A percentile compares a stretch with the other conserved stretches of the same genome.
Conservation (phyloP, 2,888 invertebrate species). For the Drosophila infuscata region DNA sequence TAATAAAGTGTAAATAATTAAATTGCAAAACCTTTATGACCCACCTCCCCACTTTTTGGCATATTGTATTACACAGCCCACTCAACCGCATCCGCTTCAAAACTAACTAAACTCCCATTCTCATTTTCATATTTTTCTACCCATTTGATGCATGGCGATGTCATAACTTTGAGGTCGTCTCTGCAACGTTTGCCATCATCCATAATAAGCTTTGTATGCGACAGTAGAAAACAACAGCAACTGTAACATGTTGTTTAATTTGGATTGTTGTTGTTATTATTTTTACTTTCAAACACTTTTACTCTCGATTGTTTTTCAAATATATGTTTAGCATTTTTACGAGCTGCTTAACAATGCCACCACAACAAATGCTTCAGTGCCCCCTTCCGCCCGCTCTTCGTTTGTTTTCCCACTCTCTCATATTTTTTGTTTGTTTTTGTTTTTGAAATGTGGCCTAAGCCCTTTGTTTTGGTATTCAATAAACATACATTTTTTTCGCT, state of each 20-base stretch:
- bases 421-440: neutral
- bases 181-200: slow-evolving; percentile 34
- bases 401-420: neutral
- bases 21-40: slow-evolving; percentile 2
- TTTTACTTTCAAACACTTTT: slow-evolving; percentile 66
- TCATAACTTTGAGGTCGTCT: slow-evolving; percentile 58
- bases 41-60: neutral
- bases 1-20: slow-evolving; percentile 9
- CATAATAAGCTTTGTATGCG: slow-evolving; percentile 29
- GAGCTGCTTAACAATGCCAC: slow-evolving; percentile 26
- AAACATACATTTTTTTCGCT: neutral
- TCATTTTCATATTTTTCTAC: slow-evolving; percentile 38
- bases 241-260: slow-evolving; percentile 23
- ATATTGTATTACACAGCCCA: slow-evolving; percentile 45
- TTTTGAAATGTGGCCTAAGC: slow-evolving; percentile 9
- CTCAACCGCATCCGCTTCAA: slow-evolving; percentile 53
- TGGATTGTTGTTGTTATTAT: slow-evolving; percentile 23
- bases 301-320: slow-evolving; percentile 68
- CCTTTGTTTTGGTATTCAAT: slow-evolving; percentile 45
- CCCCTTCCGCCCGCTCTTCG: neutral
- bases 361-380: slow-evolving; percentile 12
- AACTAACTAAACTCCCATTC: slow-evolving; percentile 48
- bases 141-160: slow-evolving; percentile 30
- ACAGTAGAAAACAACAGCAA: slow-evolving; percentile 22
- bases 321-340: slow-evolving; percentile 46